These are phyloP conservation scores for Trichogramma dendrolimi DNA, from an alignment of 2,888 invertebrate genomes.

Conservation along the genomic window DNA sequence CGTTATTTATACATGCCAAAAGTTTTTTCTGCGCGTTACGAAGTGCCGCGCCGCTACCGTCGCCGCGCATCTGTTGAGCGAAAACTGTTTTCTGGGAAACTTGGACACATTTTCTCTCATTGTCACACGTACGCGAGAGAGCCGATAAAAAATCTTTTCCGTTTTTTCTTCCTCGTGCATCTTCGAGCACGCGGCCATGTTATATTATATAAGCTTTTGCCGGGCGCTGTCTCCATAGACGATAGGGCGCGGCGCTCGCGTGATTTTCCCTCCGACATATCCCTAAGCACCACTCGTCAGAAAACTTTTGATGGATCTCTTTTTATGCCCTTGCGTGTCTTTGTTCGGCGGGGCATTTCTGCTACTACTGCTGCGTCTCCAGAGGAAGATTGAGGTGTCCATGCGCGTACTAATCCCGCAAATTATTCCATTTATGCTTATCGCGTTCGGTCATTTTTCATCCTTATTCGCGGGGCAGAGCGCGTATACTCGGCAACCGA, in stretches of 20 bases:
- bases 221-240: neutral
- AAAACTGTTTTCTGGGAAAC: slow-evolving; percentile 48
- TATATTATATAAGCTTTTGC: neutral
- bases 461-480: too few species aligned
- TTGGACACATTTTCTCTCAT: slow-evolving; percentile 30
- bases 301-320: slow-evolving; percentile 45
- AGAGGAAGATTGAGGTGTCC: too few species aligned
- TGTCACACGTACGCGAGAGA: slow-evolving; percentile 6
- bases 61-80: slow-evolving; percentile 14
- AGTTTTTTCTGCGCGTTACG: too few species aligned
- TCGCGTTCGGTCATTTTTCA: too few species aligned
- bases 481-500: too few species aligned
- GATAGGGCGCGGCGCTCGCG: slow-evolving; percentile 5
- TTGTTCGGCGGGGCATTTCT: too few species aligned
- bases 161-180: slow-evolving; percentile 7
- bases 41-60: too few species aligned
- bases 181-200: slow-evolving; percentile 15
- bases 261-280: slow-evolving; percentile 24
- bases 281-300: slow-evolving; percentile 36
- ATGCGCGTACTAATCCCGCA: too few species aligned
- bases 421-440: too few species aligned
- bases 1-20: too few species aligned
- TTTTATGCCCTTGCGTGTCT: slow-evolving; percentile 32
- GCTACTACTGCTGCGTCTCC: too few species aligned
- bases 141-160: neutral